Evolutionary conservation across 2,113 vertebrate genomes (phyloP), one percentile per base, ranked within the genome.

Genomic region (Rhinolophus ferrumequinum): DNA sequence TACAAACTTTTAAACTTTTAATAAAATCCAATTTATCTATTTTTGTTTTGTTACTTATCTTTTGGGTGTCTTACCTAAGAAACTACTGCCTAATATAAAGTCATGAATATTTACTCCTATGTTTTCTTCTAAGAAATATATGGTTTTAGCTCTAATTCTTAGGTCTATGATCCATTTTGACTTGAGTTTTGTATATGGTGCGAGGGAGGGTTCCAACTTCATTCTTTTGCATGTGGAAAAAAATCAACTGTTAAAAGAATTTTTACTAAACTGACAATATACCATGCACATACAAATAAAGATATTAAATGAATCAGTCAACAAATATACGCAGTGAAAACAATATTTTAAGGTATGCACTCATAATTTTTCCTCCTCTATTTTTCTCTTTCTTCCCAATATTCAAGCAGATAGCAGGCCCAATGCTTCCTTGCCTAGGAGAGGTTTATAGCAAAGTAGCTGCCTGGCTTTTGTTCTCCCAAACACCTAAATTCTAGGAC

Each of bases 301-400:
- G 16, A 77, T 22, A 85, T 62, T 77, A n/a, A 79, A 58, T 67
- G 41, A 89, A n/a, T 88, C 44, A 89, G 66, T 92, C 88, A 89
- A 50, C 10, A 50, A 73, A 87, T 22, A 54, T 5, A 83, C 1
- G 4, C 28, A 90, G 26, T 50, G 38, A 87, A 58, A 66, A 83
- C 19, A 86, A 33, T 67, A 86, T 70, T 87, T 73, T 79, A 70
- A 95, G 77, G 52, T 24, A 70, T 0, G n/a, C 54, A 77, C 6
- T 84, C 44, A 80, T 72, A 0, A 22, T 56, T 90, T 85, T 72
- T 72, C 91, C 83, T 83, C 50, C 69, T 72, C 6, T 28, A 8
- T 84, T 87, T 87, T n/a, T 11, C 26, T 26, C 2, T 77, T 89
- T 96, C 41, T 58, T 91, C 44, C 8, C 15, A 50, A 73, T 41